phyloP scores from a whole-genome alignment of 2,797 vertebrate genomes.

The Sebastolobus altivelis region DNA sequence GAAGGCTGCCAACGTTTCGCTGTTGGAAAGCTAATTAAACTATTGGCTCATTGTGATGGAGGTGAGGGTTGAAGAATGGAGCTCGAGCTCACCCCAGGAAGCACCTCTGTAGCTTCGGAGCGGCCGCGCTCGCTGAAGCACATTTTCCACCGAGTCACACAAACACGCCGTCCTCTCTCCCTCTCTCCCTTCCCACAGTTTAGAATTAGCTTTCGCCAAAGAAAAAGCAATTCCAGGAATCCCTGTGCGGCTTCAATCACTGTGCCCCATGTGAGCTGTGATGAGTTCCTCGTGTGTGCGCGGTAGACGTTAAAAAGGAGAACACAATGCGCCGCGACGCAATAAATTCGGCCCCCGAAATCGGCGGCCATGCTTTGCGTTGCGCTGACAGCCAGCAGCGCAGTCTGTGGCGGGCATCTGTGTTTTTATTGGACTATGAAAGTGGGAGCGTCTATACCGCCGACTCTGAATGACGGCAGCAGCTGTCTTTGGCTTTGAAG shows the following conservation, averaged over 20 bases:
- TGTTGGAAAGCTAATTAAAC: slow-evolving; percentile 81
- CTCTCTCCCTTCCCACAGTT: slow-evolving; percentile 12
- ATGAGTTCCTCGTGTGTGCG: slow-evolving; percentile 64
- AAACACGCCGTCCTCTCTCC: slow-evolving; percentile 41
- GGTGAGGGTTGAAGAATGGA: slow-evolving; percentile 63
- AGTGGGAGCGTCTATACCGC: slow-evolving; percentile 48
- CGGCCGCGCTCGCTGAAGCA: slow-evolving; percentile 11
- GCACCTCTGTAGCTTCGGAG: slow-evolving; percentile 49
- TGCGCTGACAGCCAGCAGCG: slow-evolving; percentile 28
- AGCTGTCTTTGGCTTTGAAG: slow-evolving; percentile 55
- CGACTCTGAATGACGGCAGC: slow-evolving; percentile 50
- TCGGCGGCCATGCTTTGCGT: slow-evolving; percentile 26
- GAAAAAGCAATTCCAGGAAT: slow-evolving; percentile 58
- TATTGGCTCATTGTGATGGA: slow-evolving; percentile 67
- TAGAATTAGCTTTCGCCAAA: slow-evolving; percentile 35
- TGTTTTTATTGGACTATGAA: slow-evolving; percentile 74
- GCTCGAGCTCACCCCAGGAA: slow-evolving; percentile 60
- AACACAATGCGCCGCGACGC: slow-evolving; percentile 51
- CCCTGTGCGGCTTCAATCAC: slow-evolving; percentile 50
- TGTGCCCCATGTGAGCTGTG: slow-evolving; percentile 43
- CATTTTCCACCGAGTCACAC: slow-evolving; percentile 66
- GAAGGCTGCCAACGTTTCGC: slow-evolving; percentile 59
- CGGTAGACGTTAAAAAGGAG: slow-evolving; percentile 49
- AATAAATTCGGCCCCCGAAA: slow-evolving; percentile 39
- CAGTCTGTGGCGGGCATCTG: slow-evolving; percentile 40